phyloP scores from a whole-genome alignment of 1,140 invertebrate genomes.

The Amphibalanus amphitrite region DNA sequence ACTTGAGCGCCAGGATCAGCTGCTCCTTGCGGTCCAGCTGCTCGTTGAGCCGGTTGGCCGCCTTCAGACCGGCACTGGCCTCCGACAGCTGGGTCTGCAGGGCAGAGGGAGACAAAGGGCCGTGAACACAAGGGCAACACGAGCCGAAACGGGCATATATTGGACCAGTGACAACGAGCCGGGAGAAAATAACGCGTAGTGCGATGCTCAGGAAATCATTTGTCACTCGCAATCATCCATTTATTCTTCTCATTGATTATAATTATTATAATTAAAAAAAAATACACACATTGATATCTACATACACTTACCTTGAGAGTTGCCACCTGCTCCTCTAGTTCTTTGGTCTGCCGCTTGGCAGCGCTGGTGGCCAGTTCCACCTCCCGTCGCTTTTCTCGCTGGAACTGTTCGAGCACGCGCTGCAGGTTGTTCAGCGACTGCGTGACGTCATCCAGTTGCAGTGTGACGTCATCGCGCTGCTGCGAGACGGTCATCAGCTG shows the following conservation, averaged over 20 bases:
- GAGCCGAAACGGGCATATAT: too few relatives aligned
- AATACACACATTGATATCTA: too few relatives aligned
- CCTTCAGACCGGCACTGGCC: constrained; percentile 12
- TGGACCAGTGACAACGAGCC: too few relatives aligned
- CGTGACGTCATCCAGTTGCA: constrained; percentile 27
- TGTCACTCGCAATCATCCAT: too few relatives aligned
- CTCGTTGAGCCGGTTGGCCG: constrained; percentile 15
- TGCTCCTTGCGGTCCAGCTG: constrained; percentile 18
- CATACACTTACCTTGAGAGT: not conserved
- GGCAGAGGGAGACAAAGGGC: constrained; percentile 15
- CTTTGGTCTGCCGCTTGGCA: constrained; percentile 16
- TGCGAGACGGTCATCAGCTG: constrained; percentile 50
- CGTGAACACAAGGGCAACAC: too few relatives aligned
- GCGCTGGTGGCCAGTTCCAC: not conserved
- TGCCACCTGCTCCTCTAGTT: not conserved
- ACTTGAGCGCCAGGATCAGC: constrained; percentile 16
- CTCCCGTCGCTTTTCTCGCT: constrained; percentile 44
- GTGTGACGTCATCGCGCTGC: constrained; percentile 62
- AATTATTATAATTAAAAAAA: too few relatives aligned
- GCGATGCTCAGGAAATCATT: too few relatives aligned
- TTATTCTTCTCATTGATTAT: too few relatives aligned
- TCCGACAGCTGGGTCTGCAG: constrained; percentile 12
- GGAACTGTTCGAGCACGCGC: constrained; percentile 71
- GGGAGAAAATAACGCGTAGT: too few relatives aligned
- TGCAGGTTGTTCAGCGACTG: constrained; percentile 53